Conservation (phyloP, 30 jellyfish, hydroid and myxozoan genomes). For the Cassiopea xamachana region DNA sequence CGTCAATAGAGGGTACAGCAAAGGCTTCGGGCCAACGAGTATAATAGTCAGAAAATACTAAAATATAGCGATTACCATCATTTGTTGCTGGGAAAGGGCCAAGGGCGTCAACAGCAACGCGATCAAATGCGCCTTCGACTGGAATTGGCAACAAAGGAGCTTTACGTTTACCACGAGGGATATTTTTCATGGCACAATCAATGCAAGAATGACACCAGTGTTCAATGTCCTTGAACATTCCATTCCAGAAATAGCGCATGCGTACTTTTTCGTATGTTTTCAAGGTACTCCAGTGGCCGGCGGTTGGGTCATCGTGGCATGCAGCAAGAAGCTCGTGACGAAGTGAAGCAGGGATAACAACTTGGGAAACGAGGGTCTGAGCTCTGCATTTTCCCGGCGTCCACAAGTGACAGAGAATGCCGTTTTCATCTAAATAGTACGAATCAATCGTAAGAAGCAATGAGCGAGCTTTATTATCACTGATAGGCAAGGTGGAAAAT, state of each 20-base stretch:
- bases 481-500: slow-evolving; percentile 1
- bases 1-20: slow-evolving; percentile 30
- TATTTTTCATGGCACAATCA: slow-evolving; percentile 60
- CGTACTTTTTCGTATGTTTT: slow-evolving; percentile 59
- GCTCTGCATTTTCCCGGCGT: slow-evolving; percentile 32
- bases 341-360: slow-evolving; percentile 41
- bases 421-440: slow-evolving; percentile 18
- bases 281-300: slow-evolving; percentile 25
- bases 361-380: slow-evolving; percentile 15
- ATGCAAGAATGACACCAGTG: slow-evolving; percentile 74
- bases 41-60: slow-evolving; percentile 25
- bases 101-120: slow-evolving; percentile 32
- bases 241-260: slow-evolving; percentile 51
- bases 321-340: slow-evolving; percentile 36
- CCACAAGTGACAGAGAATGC: slow-evolving; percentile 56
- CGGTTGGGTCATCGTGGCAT: slow-evolving; percentile 68
- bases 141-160: slow-evolving; percentile 55
- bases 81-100: slow-evolving; percentile 63
- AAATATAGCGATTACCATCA: slow-evolving; percentile 29
- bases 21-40: slow-evolving; percentile 64
- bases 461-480: slow-evolving; percentile 25
- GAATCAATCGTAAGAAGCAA: slow-evolving; percentile 17
- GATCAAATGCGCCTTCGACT: slow-evolving; percentile 52
- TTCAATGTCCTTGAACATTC: slow-evolving; percentile 52
- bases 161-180: slow-evolving; percentile 36